phyloP scores from a whole-genome alignment of 2,888 invertebrate genomes.

The Eulithis testata region DNA sequence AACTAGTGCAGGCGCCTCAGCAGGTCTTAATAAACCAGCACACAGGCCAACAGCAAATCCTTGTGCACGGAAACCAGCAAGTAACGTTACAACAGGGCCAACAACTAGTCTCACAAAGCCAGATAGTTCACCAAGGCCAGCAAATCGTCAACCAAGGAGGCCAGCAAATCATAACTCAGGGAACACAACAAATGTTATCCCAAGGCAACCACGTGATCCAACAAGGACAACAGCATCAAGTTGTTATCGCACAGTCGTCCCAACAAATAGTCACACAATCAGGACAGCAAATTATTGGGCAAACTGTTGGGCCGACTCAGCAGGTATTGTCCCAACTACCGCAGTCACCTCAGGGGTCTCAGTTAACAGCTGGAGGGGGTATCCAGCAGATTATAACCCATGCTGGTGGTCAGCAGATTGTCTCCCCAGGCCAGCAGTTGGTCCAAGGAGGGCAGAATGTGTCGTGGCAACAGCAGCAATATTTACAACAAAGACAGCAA shows the following conservation, averaged over 20 bases:
- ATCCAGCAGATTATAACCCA: slow-evolving; percentile 82
- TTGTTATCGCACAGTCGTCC: slow-evolving; percentile 76
- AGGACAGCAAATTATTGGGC: slow-evolving; percentile 78
- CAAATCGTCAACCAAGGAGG: slow-evolving; percentile 77
- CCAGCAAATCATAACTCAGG: slow-evolving; percentile 75
- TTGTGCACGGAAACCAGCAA: slow-evolving; percentile 80
- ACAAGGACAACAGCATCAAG: slow-evolving; percentile 79
- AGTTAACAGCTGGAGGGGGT: slow-evolving; percentile 66
- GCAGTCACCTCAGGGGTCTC: slow-evolving; percentile 71
- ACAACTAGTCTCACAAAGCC: slow-evolving; percentile 77
- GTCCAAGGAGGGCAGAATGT: slow-evolving; percentile 78
- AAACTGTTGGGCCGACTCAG: slow-evolving; percentile 70
- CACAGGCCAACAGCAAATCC: slow-evolving; percentile 78
- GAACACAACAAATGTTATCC: slow-evolving; percentile 74
- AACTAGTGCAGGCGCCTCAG: slow-evolving; percentile 80
- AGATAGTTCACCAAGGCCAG: slow-evolving; percentile 78
- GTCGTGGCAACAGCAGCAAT: slow-evolving; percentile 81
- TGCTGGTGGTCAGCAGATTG: slow-evolving; percentile 77
- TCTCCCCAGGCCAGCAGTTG: slow-evolving; percentile 76
- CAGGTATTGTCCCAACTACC: slow-evolving; percentile 76
- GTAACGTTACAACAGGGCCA: slow-evolving; percentile 78
- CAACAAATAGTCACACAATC: slow-evolving; percentile 80
- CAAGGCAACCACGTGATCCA: slow-evolving; percentile 80
- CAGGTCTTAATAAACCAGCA: slow-evolving; percentile 81
- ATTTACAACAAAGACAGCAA: slow-evolving; percentile 79